phyloP scores from a whole-genome alignment of 2,888 invertebrate species.

The Drosophila imparisetae region DNA sequence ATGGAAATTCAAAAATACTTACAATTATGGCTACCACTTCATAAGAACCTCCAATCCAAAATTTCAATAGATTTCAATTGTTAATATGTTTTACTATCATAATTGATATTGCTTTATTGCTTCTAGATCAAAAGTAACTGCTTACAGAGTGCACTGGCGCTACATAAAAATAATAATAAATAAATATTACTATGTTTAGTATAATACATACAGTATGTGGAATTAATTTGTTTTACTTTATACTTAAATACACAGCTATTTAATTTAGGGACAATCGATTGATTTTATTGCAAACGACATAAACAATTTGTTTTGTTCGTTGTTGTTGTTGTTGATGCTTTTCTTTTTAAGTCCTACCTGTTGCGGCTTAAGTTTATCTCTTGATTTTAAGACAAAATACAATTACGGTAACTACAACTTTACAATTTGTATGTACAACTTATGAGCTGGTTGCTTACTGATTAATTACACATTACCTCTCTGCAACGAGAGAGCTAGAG shows the following conservation, averaged over 20 bases:
- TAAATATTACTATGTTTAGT: conserved; percentile 59
- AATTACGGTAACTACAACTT: conserved; percentile 72
- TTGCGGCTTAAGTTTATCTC: conserved; percentile 39
- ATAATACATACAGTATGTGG: conserved; percentile 43
- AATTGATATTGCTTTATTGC: conserved; percentile 71
- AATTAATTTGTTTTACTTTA: conserved; percentile 31
- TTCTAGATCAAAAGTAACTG: conserved; percentile 68
- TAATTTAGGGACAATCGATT: conserved; percentile 22
- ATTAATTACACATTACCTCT: not conserved
- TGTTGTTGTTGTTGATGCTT: conserved; percentile 10
- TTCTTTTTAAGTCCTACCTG: conserved; percentile 37
- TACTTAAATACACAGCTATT: conserved; percentile 42
- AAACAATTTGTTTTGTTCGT: conserved; percentile 48
- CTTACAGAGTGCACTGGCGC: conserved; percentile 51
- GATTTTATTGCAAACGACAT: conserved; percentile 28
- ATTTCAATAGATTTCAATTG: not conserved
- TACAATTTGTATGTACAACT: conserved; percentile 70
- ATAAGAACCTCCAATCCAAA: not conserved
- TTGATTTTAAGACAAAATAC: conserved; percentile 63
- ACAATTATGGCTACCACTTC: not conserved
- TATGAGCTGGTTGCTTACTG: conserved; percentile 27
- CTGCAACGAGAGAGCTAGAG: not conserved
- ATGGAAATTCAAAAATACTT: not conserved
- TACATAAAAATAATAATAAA: conserved; percentile 71
- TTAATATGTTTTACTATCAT: conserved; percentile 49